These are phyloP conservation scores for Nomada ferruginata DNA, from an alignment of 2,888 invertebrate species.

Conservation along the genomic window DNA sequence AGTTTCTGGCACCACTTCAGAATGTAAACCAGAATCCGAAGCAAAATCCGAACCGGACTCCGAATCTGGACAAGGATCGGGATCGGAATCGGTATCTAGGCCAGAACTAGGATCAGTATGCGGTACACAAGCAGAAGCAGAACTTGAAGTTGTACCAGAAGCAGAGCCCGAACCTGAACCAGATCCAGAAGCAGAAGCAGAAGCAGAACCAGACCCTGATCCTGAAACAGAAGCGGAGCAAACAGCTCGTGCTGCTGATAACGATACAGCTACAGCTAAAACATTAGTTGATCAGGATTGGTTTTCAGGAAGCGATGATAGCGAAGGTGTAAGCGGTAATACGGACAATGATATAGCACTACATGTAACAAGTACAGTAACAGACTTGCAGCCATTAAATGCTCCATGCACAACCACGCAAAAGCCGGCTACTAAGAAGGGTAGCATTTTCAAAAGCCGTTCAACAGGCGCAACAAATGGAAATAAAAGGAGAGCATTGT, in stretches of 20 bases:
- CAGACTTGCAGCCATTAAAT: constrained; percentile 78
- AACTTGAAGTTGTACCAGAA: constrained; percentile 28
- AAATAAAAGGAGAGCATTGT: constrained; percentile 91
- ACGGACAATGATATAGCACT: constrained; percentile 84
- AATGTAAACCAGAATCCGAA: constrained; percentile 48
- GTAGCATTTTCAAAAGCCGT: constrained; percentile 95
- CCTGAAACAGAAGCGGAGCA: constrained; percentile 67
- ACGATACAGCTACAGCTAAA: constrained; percentile 77
- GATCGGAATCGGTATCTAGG: constrained; percentile 58
- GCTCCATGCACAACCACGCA: constrained; percentile 62
- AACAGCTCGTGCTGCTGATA: constrained; percentile 53
- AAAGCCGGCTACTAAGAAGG: constrained; percentile 87
- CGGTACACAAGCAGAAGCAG: constrained; percentile 20
- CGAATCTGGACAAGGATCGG: constrained; percentile 64
- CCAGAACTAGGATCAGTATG: constrained; percentile 49
- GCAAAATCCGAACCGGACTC: constrained; percentile 61
- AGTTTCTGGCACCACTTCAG: constrained; percentile 40
- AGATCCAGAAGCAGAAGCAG: constrained; percentile 40
- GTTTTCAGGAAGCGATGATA: constrained; percentile 83
- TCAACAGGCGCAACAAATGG: constrained; percentile 88
- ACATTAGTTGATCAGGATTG: constrained; percentile 82
- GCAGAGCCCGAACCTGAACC: constrained; percentile 59
- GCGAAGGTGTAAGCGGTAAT: constrained; percentile 84
- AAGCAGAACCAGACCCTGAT: constrained; percentile 70
- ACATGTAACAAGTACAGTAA: constrained; percentile 82